Percentiles rank a stretch among this genome's conserved stretches.
These are phyloP conservation scores for Myiotriccus ornatus DNA, from an alignment of 2,797 vertebrate genomes.

Conservation along the genomic window DNA sequence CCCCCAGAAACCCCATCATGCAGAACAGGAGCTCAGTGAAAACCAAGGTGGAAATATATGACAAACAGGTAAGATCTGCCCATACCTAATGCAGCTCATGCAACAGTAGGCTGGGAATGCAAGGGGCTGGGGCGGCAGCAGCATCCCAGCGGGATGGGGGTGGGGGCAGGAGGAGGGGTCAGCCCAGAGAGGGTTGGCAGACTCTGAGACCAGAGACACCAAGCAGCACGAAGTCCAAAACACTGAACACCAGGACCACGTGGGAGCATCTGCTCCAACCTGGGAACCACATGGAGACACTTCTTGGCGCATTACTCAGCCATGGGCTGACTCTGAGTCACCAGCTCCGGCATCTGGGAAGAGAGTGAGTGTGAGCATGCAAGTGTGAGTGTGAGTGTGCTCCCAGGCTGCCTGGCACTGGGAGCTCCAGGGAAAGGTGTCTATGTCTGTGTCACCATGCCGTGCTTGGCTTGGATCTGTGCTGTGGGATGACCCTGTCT, in stretches of 20 bases:
- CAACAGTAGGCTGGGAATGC: fast-evolving
- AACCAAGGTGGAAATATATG: neutral
- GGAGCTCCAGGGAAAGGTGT: neutral
- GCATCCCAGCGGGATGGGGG: fast-evolving
- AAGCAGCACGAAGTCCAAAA: neutral
- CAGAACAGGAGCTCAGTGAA: neutral
- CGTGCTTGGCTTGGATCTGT: neutral
- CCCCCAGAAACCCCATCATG: fast-evolving
- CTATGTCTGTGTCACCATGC: neutral
- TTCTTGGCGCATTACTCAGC: constrained; percentile 32
- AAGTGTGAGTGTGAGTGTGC: neutral
- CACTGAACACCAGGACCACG: neutral
- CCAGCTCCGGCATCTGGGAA: constrained; percentile 1
- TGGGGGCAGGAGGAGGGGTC: neutral
- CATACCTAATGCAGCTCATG: neutral
- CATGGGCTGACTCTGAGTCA: constrained; percentile 60
- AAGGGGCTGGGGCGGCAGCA: neutral
- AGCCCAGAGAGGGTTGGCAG: neutral
- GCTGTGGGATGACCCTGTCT: fast-evolving
- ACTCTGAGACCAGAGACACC: neutral
- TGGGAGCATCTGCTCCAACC: neutral
- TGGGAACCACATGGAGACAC: constrained; percentile 14
- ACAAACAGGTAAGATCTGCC: neutral
- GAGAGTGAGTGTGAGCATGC: neutral
- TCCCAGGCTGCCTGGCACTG: neutral